Percentiles rank a stretch among this genome's conserved stretches.
phyloP scores from a whole-genome alignment of 1,140 invertebrate genomes.

The Portunus trituberculatus region DNA sequence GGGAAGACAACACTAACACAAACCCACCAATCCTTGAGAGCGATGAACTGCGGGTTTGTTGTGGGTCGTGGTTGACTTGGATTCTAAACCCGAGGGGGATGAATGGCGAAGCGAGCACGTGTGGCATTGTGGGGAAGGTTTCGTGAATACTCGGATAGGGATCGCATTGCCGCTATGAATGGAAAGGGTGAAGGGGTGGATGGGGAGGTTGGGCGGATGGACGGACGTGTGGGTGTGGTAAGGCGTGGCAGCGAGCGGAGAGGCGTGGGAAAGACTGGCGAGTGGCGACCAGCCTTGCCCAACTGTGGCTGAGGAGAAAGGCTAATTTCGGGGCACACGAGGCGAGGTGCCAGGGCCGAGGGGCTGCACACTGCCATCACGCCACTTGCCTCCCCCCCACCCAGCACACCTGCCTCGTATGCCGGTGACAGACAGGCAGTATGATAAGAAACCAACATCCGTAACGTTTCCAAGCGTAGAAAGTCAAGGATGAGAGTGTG shows the following conservation, averaged over 20 bases:
- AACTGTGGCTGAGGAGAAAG: not conserved
- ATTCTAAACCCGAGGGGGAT: not conserved
- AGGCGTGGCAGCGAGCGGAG: not conserved
- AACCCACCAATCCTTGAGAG: not conserved
- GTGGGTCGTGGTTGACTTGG: not conserved
- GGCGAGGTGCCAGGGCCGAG: not conserved
- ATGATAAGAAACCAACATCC: no score
- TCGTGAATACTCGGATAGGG: not conserved
- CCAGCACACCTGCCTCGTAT: no score
- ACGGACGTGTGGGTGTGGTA: conserved; percentile 6
- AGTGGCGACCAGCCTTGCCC: not conserved
- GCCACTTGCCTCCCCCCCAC: not conserved
- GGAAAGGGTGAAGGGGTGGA: not conserved
- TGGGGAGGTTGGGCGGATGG: not conserved
- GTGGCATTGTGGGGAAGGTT: not conserved
- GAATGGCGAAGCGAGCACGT: not conserved
- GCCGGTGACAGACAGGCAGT: no score
- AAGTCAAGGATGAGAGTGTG: no score
- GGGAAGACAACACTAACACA: not conserved
- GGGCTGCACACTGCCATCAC: not conserved
- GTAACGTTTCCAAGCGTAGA: no score
- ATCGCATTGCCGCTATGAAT: not conserved
- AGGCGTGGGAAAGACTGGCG: not conserved
- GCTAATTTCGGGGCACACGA: not conserved
- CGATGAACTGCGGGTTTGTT: not conserved